Evolutionary conservation across 2,888 invertebrate genomes (phyloP).

Genomic region (Elysia crispata): DNA sequence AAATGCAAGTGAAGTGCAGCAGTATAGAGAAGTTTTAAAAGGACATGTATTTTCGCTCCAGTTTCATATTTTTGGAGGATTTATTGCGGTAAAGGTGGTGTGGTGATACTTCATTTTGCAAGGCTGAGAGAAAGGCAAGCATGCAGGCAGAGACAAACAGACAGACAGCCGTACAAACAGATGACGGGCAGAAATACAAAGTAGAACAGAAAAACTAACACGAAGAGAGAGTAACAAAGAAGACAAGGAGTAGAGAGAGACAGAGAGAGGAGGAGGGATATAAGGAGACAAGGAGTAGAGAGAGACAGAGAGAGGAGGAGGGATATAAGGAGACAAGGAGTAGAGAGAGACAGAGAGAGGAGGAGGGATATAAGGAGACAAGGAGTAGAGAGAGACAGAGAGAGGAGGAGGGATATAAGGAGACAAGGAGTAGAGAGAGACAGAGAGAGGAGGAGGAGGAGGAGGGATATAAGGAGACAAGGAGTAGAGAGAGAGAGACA

Average conservation of each 20-base stretch:
- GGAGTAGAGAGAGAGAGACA: no score
- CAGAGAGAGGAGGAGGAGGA: no score
- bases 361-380: background rate
- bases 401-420: background rate
- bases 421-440: background rate
- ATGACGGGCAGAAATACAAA: background rate
- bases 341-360: background rate
- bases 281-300: background rate
- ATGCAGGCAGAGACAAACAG: background rate
- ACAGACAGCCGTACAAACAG: background rate
- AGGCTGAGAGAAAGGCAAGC: background rate
- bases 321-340: background rate
- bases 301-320: background rate
- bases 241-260: constrained; percentile 2
- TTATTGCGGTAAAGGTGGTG: no score
- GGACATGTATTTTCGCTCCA: no score
- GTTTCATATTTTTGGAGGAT: no score
- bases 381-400: background rate
- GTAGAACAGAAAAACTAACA: background rate
- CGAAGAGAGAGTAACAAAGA: background rate
- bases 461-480: no score
- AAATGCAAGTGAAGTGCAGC: no score
- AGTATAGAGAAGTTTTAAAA: no score
- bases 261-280: constrained; percentile 11
- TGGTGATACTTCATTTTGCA: no score